Base-by-base conservation (phyloP, 2,113 vertebrate genomes). In the Forbesichthys papilliferus region DNA sequence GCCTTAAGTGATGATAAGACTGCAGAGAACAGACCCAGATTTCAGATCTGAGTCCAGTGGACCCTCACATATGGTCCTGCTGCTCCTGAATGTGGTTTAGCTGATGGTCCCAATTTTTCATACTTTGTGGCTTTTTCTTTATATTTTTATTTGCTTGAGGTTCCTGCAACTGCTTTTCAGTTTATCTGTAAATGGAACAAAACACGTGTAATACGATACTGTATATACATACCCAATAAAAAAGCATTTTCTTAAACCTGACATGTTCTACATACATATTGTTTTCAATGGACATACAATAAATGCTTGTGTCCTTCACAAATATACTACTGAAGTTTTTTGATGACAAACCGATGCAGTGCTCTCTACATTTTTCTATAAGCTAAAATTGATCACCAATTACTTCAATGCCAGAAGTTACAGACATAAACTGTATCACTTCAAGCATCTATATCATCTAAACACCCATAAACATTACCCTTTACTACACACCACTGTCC, bases 71-170 rank as follows among this genome's bases (percentile, higher is more conserved):
- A 64, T 88, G 88, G 64, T 87, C 73, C 66, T 74, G 73, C 66
- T 74, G 73, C 55, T 88, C 87, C 82, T 18, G 4, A 57, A 66
- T 75, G 86, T 59, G 86, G 84, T 83, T 85, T 88, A 82, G 84
- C 82, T 75, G 69, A 42, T 1, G 27, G 51, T 64, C 69, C 48
- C 36, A 46, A 51, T 8, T 42, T 57, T 66, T 61, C 78, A 77
- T 79, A 36, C 76, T 79, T 81, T 61, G 53, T 73, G 75, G 58
- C 77, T 72, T 76, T 11, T 33, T 58, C 74, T 58, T 77, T 79
- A 84, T 69, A 78, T 78, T 83, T 78, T 83, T 55, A 75, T 81
- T 76, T 74, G 60, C 70, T 75, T 70, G 55, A 71, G 71, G 63
- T 76, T 27, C 27, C 27, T 47, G 69, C 66, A 69, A 80, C 74